Percentiles rank a stretch among this genome's conserved stretches.
Conservation (phyloP, 2,888 invertebrate genomes). For the Apeira syringaria region DNA sequence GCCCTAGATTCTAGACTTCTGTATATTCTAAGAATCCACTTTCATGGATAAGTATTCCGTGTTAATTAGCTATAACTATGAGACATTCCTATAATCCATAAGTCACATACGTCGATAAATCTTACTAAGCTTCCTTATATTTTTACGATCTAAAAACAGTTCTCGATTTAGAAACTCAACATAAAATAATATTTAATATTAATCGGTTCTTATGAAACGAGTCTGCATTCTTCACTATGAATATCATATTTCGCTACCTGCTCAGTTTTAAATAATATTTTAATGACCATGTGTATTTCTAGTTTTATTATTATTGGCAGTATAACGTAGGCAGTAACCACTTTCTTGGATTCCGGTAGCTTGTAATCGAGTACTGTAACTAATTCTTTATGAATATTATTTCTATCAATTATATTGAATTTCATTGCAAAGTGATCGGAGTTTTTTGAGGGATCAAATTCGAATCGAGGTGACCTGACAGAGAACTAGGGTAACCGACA, state of each 20-base stretch:
- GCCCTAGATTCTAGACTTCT: no score
- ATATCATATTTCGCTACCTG: constrained; percentile 43
- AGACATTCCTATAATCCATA: no score
- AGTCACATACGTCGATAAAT: no score
- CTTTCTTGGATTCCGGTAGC: constrained; percentile 15
- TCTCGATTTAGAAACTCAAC: constrained; percentile 15
- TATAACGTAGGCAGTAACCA: constrained; percentile 3
- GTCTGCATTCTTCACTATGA: constrained; percentile 44
- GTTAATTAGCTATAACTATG: no score
- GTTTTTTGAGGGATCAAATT: no score
- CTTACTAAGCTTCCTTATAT: no score
- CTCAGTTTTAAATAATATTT: constrained; percentile 25
- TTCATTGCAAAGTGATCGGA: no score
- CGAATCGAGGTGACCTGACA: no score
- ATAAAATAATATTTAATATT: constrained; percentile 26
- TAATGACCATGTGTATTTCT: constrained; percentile 15
- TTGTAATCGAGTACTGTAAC: constrained; percentile 7
- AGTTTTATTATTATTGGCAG: constrained; percentile 6
- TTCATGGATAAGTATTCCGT: no score
- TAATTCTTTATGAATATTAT: constrained; percentile 15
- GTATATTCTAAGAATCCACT: no score
- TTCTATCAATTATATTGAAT: constrained; percentile 15
- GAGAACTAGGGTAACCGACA: no score
- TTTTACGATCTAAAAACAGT: background rate
- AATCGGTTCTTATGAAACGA: constrained; percentile 25